These are phyloP conservation scores for Apamea crenata DNA, from an alignment of 2,888 invertebrate species.

Conservation along the genomic window DNA sequence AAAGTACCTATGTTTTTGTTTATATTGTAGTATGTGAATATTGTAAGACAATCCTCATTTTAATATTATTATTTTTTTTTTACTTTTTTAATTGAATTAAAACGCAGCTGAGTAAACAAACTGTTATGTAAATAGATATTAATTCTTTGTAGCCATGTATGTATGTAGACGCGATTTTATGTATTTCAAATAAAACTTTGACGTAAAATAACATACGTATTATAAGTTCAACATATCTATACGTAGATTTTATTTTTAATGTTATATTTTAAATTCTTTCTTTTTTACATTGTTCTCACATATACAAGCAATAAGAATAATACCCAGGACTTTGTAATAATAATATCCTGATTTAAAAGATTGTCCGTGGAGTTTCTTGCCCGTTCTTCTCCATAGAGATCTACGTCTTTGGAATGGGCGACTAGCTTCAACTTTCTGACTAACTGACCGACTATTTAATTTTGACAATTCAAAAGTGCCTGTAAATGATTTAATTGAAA, in stretches of 20 bases:
- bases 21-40: constrained; percentile 5
- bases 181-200: background rate
- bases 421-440: too few species aligned
- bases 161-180: constrained; percentile 14
- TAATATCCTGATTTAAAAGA: too few species aligned
- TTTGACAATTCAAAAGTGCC: too few species aligned
- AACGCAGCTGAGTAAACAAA: background rate
- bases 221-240: background rate
- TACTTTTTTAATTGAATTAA: background rate
- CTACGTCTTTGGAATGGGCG: too few species aligned
- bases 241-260: background rate
- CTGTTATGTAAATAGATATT: background rate
- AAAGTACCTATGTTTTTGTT: background rate
- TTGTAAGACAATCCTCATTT: background rate
- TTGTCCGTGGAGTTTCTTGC: too few species aligned
- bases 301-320: too few species aligned
- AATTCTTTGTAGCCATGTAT: background rate
- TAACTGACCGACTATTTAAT: too few species aligned
- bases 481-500: too few species aligned
- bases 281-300: too few species aligned
- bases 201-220: background rate
- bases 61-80: background rate
- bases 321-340: too few species aligned
- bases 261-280: too few species aligned
- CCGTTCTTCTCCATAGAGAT: too few species aligned